Conservation (phyloP, 2,113 vertebrate genomes). For the Recurvirostra avosetta region DNA sequence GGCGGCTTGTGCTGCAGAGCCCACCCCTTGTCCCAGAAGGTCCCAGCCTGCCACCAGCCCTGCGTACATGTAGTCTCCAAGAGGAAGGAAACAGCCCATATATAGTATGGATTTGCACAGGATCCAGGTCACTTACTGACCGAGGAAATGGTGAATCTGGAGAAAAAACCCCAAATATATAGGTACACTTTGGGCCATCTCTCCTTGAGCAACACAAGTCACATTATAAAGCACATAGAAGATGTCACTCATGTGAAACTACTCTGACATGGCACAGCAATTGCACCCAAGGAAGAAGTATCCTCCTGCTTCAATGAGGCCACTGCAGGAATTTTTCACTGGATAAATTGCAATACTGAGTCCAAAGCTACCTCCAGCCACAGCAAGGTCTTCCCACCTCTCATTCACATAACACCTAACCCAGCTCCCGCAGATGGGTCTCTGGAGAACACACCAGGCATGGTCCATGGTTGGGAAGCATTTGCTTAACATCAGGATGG, state of each 20-base stretch:
- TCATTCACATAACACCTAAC: too few relatives aligned
- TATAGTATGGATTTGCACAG: neutral
- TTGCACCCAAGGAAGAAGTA: neutral
- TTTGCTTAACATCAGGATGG: too few relatives aligned
- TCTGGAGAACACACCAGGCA: too few relatives aligned
- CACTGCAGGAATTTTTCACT: neutral
- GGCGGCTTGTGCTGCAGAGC: neutral
- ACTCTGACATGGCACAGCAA: neutral
- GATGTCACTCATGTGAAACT: neutral
- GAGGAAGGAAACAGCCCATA: neutral
- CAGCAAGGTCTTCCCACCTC: neutral
- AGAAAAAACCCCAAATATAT: neutral
- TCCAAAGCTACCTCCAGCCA: neutral
- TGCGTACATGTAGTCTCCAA: rapidly evolving
- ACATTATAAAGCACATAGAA: neutral
- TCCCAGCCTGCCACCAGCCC: neutral
- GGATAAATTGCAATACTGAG: neutral
- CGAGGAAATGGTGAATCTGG: neutral
- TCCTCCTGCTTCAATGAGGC: neutral
- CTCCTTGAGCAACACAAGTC: neutral
- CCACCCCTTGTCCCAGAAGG: too few relatives aligned
- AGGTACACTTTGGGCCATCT: neutral
- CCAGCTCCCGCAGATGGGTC: too few relatives aligned
- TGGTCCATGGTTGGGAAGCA: too few relatives aligned
- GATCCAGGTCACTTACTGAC: neutral